Percentiles rank a stretch among this genome's conserved stretches.
These are phyloP conservation scores for Eupithecia exiguata DNA, from an alignment of 2,888 invertebrate species.

Conservation along the genomic window DNA sequence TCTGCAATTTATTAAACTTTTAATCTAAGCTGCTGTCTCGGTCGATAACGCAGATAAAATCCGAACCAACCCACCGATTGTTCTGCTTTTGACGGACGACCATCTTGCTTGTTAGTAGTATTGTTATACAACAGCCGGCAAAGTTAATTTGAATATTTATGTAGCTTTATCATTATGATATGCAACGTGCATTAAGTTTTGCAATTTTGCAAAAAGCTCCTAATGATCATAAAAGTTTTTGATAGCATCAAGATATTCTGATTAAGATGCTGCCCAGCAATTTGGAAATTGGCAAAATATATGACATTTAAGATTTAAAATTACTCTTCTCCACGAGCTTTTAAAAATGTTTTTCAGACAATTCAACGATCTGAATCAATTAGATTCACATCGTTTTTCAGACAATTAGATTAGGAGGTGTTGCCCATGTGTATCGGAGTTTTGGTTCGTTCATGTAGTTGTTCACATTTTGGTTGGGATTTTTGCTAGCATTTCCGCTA, in stretches of 20 bases:
- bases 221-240: conserved; percentile 6
- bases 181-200: conserved; percentile 4
- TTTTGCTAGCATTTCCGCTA: too few species aligned
- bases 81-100: conserved; percentile 44
- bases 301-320: background rate
- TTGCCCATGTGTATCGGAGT: too few species aligned
- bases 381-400: too few species aligned
- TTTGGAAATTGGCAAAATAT: background rate
- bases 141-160: conserved; percentile 10
- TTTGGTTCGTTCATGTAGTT: background rate
- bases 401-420: too few species aligned
- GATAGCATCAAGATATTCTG: background rate
- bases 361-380: too few species aligned
- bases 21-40: conserved; percentile 63
- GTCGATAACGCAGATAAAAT: conserved; percentile 74
- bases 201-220: conserved; percentile 8
- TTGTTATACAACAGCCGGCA: conserved; percentile 49
- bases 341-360: background rate
- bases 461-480: too few species aligned
- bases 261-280: background rate
- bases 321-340: background rate
- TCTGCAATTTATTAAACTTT: conserved; percentile 50
- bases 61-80: conserved; percentile 48
- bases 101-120: conserved; percentile 45
- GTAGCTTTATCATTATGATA: background rate